phyloP scores from a whole-genome alignment of 2,797 vertebrate genomes.

The Anomalospiza imberbis region DNA sequence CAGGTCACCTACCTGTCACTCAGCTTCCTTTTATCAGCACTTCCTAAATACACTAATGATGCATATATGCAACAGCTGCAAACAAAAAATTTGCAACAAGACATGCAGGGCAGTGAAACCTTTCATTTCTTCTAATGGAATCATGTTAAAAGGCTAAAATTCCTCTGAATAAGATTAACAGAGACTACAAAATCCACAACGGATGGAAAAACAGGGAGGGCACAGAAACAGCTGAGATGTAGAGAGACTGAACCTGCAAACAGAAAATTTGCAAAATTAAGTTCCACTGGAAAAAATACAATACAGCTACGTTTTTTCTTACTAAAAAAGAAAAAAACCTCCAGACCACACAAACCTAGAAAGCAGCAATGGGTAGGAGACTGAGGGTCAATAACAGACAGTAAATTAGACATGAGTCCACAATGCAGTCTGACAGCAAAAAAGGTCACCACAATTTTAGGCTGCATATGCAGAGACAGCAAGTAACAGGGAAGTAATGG shows the following conservation, averaged over 20 bases:
- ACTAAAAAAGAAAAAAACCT: background rate
- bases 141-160: background rate
- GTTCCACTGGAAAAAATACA: background rate
- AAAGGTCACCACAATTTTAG: constrained; percentile 63
- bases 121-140: background rate
- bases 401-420: constrained; percentile 46
- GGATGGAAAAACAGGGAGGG: background rate
- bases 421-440: constrained; percentile 64
- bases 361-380: constrained; percentile 1
- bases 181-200: background rate
- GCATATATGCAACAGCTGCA: background rate
- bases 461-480: constrained; percentile 43
- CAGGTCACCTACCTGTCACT: background rate
- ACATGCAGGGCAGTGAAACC: background rate
- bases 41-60: background rate
- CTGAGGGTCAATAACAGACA: constrained; percentile 38
- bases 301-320: background rate
- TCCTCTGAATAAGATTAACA: background rate
- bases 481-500: constrained; percentile 36
- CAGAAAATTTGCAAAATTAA: background rate
- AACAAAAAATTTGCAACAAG: background rate
- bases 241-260: background rate
- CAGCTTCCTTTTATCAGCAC: background rate
- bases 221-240: background rate
- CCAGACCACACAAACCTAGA: constrained; percentile 10